Conservation (phyloP, 2,797 vertebrate genomes). For the Myiotriccus ornatus region DNA sequence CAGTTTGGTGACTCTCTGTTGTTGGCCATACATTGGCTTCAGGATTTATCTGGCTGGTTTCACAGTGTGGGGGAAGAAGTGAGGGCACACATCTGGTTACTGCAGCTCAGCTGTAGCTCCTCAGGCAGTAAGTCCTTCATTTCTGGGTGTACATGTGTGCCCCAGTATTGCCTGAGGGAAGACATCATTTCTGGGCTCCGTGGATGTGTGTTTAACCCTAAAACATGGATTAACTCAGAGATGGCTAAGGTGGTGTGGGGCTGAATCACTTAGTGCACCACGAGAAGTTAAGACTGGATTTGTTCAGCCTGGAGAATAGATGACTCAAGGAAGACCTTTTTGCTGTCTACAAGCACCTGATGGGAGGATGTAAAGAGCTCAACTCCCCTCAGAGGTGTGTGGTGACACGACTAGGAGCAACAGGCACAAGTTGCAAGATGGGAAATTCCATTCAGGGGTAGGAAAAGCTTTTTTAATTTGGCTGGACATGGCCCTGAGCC, state of each 20-base stretch:
- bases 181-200: background rate
- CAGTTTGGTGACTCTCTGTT: rapidly evolving
- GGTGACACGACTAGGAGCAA: background rate
- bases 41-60: conserved; percentile 11
- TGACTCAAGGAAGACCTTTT: background rate
- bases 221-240: background rate
- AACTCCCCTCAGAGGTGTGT: background rate
- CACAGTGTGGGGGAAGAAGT: background rate
- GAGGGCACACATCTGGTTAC: background rate
- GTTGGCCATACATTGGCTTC: background rate
- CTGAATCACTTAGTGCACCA: background rate
- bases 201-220: background rate
- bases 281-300: background rate
- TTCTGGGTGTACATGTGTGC: background rate
- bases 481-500: rapidly evolving
- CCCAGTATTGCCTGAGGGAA: background rate
- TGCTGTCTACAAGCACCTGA: background rate
- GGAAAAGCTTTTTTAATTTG: background rate
- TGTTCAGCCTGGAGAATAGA: background rate
- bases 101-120: background rate
- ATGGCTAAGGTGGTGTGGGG: too few relatives aligned
- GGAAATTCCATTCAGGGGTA: background rate
- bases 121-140: background rate
- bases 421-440: too few relatives aligned
- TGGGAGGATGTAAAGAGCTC: background rate